A percentile compares a stretch with the other conserved stretches of the same genome.
Conservation (phyloP, 2,888 invertebrate species). For the Drosophila greeni region DNA sequence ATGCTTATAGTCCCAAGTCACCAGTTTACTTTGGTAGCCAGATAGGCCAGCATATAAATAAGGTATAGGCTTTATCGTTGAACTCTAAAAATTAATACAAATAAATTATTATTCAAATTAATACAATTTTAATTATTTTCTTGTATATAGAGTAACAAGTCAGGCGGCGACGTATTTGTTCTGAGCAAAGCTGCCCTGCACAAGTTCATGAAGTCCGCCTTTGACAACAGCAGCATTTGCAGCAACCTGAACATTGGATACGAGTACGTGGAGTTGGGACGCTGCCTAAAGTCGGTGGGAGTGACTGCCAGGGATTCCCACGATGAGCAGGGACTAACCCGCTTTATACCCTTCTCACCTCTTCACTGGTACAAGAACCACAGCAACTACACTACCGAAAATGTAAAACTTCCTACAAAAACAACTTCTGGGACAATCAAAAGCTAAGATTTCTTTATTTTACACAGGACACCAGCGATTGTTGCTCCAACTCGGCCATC, state of each 20-base stretch:
- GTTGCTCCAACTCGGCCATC: constrained; percentile 95
- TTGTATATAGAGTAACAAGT: constrained; percentile 86
- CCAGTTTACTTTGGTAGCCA: constrained; percentile 94
- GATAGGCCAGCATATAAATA: constrained; percentile 81
- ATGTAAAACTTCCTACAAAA: constrained; percentile 29
- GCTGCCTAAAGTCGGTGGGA: constrained; percentile 88
- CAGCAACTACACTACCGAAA: not conserved
- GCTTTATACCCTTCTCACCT: constrained; percentile 89
- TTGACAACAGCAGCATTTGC: constrained; percentile 82
- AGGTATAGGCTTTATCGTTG: constrained; percentile 44
- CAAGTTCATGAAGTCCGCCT: constrained; percentile 85
- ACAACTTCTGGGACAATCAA: no score
- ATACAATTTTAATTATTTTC: not conserved
- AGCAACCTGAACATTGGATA: constrained; percentile 79
- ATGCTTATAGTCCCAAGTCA: constrained; percentile 83
- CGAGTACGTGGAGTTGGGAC: constrained; percentile 80
- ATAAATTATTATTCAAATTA: no score
- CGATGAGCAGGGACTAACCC: constrained; percentile 89
- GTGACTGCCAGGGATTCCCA: constrained; percentile 93
- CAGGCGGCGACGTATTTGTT: constrained; percentile 95
- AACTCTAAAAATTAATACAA: not conserved
- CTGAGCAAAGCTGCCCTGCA: constrained; percentile 89
- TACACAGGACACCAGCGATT: constrained; percentile 86
- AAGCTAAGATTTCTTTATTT: not conserved
- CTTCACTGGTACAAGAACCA: constrained; percentile 13